These are phyloP conservation scores for Passer montanus DNA, from an alignment of 2,113 vertebrate genomes.

Conservation along the genomic window DNA sequence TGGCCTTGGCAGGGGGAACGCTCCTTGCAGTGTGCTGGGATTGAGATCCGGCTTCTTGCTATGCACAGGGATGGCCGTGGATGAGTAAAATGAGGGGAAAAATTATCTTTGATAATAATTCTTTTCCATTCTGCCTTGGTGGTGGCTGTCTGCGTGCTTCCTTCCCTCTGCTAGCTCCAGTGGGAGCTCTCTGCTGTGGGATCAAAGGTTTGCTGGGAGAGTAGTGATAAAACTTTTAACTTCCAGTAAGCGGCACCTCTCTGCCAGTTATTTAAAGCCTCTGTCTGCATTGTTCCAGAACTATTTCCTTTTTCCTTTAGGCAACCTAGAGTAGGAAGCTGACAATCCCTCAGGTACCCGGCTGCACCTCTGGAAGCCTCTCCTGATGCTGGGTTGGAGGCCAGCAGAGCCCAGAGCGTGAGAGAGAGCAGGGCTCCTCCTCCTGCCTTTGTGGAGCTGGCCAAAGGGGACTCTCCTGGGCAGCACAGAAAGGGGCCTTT, in stretches of 20 bases:
- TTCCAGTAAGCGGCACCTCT: background rate
- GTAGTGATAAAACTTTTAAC: background rate
- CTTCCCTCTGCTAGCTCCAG: background rate
- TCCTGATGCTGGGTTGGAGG: background rate
- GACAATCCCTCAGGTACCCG: background rate
- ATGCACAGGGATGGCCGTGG: accelerated
- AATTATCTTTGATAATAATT: background rate
- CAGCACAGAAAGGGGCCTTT: background rate
- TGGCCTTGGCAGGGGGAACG: background rate
- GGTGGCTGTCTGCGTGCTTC: accelerated
- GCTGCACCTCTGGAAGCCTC: background rate
- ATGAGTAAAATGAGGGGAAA: background rate
- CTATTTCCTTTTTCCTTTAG: slow-evolving; percentile 48
- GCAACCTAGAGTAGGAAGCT: slow-evolving; percentile 5
- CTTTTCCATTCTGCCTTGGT: background rate
- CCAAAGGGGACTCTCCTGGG: background rate
- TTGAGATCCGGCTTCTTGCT: background rate
- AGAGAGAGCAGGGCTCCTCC: background rate
- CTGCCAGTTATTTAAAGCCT: slow-evolving; percentile 5
- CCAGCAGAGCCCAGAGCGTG: background rate
- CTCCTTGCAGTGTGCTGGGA: background rate
- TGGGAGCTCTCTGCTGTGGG: background rate
- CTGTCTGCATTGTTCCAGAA: background rate
- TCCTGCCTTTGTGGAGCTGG: background rate
- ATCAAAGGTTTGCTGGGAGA: background rate